Conservation (phyloP, 2,797 vertebrate genomes). For the Periophthalmus magnuspinnatus region DNA sequence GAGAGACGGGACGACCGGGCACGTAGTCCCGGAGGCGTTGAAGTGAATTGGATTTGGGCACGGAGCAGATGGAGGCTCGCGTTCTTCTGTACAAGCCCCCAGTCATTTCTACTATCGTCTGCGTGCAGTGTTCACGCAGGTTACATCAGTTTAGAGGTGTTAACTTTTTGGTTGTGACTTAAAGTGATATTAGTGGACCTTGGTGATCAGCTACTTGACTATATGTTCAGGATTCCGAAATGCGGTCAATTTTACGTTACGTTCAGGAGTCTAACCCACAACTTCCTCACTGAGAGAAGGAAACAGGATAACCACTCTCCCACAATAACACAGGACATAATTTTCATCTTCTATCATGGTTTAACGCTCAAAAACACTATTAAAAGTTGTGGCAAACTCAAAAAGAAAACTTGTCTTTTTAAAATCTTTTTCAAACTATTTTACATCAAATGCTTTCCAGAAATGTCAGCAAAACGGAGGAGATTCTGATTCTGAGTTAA, state of each 20-base stretch:
- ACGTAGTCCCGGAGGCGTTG: constrained; percentile 57
- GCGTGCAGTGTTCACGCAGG: constrained; percentile 26
- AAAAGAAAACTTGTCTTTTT: constrained; percentile 3
- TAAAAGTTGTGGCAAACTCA: neutral
- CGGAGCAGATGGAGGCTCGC: constrained; percentile 47
- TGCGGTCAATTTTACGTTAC: no score
- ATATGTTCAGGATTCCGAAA: no score
- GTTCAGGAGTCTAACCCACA: no score
- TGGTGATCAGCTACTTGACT: neutral
- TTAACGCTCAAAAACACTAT: neutral
- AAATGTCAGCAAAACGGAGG: neutral
- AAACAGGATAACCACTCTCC: no score
- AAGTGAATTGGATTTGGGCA: constrained; percentile 69
- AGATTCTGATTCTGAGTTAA: neutral
- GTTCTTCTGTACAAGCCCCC: constrained; percentile 41
- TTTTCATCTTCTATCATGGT: neutral
- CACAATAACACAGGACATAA: no score
- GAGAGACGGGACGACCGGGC: constrained; percentile 67
- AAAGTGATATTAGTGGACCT: neutral
- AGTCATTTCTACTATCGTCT: constrained; percentile 66
- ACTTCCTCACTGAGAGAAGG: no score
- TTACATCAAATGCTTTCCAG: neutral
- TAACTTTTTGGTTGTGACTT: constrained; percentile 20
- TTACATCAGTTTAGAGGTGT: constrained; percentile 46
- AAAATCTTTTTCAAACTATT: constrained; percentile 1